Evolutionary conservation across 2,888 invertebrate genomes (phyloP), one percentile per base, ranked within the genome.

Genomic region (Nycteola revayana): DNA sequence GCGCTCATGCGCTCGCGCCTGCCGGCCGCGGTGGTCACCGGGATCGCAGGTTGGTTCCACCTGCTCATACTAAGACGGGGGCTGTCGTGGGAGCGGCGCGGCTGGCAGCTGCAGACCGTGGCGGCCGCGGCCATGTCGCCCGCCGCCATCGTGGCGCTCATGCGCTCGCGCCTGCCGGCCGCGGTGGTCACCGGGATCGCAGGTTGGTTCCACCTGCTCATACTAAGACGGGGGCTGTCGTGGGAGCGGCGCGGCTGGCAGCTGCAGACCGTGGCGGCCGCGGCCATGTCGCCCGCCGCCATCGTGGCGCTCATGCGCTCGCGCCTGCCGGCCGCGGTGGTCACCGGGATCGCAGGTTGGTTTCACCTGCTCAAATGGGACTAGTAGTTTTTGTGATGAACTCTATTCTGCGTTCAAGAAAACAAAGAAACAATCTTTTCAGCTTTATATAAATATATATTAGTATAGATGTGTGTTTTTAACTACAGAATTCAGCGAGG

Each of bases 81-180:
- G n/a, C n/a, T n/a, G n/a, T n/a, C 42, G n/a, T 47, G 44, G 38
- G 48, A 32, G 10, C 38, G 92, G 30, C 89, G 91, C 24, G 91
- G 92, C 41, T 90, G 92, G 31, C 93, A 94, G 70, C 86, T 96
- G 51, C 91, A 93, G 62, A 95, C 94, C 1, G 90, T 96, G 10
- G 95, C 95, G 1, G 88, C 94, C 46, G 94, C 94, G 4, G 94
- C 95, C 59, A 93, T 96, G 81, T 96, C 96, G 1, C 93, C 94
- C 0, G 91, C 92, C 10, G 94, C 95, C 32, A 92, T 95, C 9
- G 91, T 91, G 56, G 93, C 94, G 57, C 84, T 97, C 45, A 90
- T 96, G 38, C 93, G 93, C 71, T 95, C 95, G 0, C 92, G 50
- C 1, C 55, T 75, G 42, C 73, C 73, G 0, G 89, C 90, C 34